Percentiles rank a stretch among this genome's conserved stretches.
Conservation (phyloP, 2,113 vertebrate species). For the Otocyon megalotis region DNA sequence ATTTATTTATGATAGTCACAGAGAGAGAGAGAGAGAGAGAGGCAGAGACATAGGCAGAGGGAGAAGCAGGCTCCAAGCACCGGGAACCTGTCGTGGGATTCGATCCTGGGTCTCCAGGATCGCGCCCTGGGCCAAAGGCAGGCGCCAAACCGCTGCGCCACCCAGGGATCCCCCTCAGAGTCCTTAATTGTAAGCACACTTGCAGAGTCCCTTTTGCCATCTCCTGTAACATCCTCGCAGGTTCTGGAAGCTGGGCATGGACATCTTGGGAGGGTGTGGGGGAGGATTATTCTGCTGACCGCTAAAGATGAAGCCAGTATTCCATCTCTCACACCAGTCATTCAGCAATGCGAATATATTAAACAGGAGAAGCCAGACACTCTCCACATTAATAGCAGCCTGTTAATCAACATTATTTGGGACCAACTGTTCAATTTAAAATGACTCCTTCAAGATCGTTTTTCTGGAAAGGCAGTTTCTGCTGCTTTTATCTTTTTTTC, state of each 20-base stretch:
- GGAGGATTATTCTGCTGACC: not conserved
- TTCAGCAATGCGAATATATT: conserved; percentile 24
- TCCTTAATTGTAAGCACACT: not conserved
- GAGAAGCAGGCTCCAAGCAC: no score
- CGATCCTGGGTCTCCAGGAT: no score
- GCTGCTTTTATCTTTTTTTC: conserved; percentile 68
- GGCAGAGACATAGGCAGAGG: no score
- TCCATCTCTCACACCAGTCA: not conserved
- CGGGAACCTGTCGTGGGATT: no score
- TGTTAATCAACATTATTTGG: conserved; percentile 21
- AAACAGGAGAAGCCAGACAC: not conserved
- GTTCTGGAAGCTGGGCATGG: not conserved
- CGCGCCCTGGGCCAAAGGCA: no score
- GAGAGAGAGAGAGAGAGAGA: no score
- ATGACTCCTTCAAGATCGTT: conserved; percentile 30
- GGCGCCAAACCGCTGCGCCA: no score
- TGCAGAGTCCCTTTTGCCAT: not conserved
- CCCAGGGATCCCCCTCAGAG: no score
- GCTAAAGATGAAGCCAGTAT: not conserved
- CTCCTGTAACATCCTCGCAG: not conserved
- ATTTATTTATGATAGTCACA: no score
- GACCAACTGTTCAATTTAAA: not conserved
- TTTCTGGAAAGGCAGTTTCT: conserved; percentile 58
- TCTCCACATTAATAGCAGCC: not conserved
- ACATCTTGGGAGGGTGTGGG: not conserved